These are phyloP conservation scores for Busseola fusca DNA, from an alignment of 2,888 invertebrate genomes.

Conservation along the genomic window DNA sequence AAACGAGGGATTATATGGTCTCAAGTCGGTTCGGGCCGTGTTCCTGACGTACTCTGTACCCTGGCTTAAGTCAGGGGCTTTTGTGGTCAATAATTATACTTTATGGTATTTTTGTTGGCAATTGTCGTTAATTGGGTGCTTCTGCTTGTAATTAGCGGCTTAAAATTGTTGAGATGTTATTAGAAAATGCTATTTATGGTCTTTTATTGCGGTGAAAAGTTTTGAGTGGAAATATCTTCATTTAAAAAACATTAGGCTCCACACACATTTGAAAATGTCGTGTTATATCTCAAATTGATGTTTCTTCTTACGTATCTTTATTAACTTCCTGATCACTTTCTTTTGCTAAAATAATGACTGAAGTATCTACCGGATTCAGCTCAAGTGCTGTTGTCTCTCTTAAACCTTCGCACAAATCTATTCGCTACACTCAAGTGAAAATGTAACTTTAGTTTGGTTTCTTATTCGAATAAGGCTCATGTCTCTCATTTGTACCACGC, in stretches of 20 bases:
- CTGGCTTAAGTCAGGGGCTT: constrained; percentile 50
- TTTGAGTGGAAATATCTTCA: not conserved
- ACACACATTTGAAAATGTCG: not conserved
- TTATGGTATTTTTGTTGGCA: constrained; percentile 43
- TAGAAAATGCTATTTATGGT: constrained; percentile 27
- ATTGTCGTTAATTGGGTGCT: constrained; percentile 34
- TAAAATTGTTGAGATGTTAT: constrained; percentile 32
- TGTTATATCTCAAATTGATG: too few relatives aligned
- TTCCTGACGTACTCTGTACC: constrained; percentile 63
- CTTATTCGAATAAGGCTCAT: not conserved
- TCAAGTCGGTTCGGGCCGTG: constrained; percentile 67
- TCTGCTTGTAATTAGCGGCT: constrained; percentile 36
- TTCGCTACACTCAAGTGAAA: not conserved
- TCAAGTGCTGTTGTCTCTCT: not conserved
- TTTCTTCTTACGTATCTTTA: not conserved
- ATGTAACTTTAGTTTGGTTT: not conserved
- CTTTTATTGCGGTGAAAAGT: constrained; percentile 5
- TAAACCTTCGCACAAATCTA: not conserved
- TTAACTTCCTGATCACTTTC: too few relatives aligned
- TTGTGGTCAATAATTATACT: constrained; percentile 47
- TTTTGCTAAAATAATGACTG: not conserved
- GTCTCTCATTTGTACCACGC: constrained; percentile 2
- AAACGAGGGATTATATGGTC: constrained; percentile 68
- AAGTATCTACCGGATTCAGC: not conserved
- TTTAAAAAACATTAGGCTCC: not conserved